Conservation (phyloP, 2,797 vertebrate species). For the Betta splendens region DNA sequence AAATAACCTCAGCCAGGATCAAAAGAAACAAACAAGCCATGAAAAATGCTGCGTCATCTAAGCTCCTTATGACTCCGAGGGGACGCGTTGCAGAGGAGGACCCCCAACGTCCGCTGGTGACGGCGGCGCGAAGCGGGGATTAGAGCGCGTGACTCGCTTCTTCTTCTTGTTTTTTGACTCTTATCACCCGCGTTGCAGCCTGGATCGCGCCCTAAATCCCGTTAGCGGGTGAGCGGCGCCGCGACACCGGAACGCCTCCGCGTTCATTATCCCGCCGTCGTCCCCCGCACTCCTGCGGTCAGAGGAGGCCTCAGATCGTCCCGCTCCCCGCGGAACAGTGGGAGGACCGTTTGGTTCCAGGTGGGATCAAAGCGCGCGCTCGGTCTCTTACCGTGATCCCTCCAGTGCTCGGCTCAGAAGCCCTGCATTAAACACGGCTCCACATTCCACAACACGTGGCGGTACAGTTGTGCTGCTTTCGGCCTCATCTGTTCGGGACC, state of each 20-base stretch:
- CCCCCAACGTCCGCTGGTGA: constrained; percentile 52
- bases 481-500: too few relatives aligned
- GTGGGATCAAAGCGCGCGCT: constrained; percentile 50
- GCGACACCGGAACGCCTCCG: constrained; percentile 50
- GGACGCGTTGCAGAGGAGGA: constrained; percentile 58
- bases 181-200: constrained; percentile 66
- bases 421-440: background rate
- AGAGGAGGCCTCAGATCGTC: constrained; percentile 32
- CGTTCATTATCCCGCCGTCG: constrained; percentile 51
- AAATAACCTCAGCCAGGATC: background rate
- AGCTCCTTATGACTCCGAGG: constrained; percentile 53
- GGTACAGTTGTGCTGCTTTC: too few relatives aligned
- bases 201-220: constrained; percentile 63
- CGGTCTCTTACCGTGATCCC: constrained; percentile 1
- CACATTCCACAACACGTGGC: too few relatives aligned
- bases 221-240: constrained; percentile 56
- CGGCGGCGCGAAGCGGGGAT: constrained; percentile 44
- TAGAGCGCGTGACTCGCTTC: constrained; percentile 62
- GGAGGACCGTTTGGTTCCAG: constrained; percentile 29
- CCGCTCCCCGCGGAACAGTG: constrained; percentile 22
- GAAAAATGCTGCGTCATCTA: constrained; percentile 61
- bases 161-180: constrained; percentile 62
- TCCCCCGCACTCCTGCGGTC: constrained; percentile 38
- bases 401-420: background rate
- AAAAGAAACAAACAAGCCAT: background rate